Evolutionary conservation across 2,888 invertebrate genomes (phyloP).

Genomic region (Epinotia demarniana): DNA sequence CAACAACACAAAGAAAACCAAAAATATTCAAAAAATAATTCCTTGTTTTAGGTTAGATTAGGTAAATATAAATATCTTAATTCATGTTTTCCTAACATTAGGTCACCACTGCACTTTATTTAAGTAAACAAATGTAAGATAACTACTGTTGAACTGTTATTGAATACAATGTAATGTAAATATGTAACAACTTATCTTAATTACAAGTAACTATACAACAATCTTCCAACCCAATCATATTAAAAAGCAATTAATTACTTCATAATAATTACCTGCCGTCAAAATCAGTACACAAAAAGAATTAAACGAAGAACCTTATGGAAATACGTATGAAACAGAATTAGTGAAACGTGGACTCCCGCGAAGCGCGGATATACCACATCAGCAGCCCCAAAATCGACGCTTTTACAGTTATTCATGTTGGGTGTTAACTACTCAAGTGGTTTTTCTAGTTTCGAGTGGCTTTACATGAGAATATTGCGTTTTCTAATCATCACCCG

Average conservation of each 20-base stretch:
- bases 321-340: slow-evolving; percentile 8
- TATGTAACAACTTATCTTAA: background rate
- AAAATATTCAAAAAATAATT: background rate
- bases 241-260: slow-evolving; percentile 1
- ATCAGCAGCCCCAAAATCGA: slow-evolving; percentile 40
- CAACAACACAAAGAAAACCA: background rate
- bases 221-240: background rate
- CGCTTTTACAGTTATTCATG: slow-evolving; percentile 43
- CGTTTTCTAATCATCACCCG: slow-evolving; percentile 29
- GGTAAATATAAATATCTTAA: too few species aligned
- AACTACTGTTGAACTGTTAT: background rate
- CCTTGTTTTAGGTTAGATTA: background rate
- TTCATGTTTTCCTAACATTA: background rate
- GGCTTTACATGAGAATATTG: slow-evolving; percentile 13
- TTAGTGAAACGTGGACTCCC: slow-evolving; percentile 32
- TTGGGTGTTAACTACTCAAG: slow-evolving; percentile 39
- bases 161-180: background rate
- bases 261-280: slow-evolving; percentile 13
- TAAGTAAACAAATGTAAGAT: slow-evolving; percentile 13
- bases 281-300: slow-evolving; percentile 2
- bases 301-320: background rate
- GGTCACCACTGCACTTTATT: background rate
- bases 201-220: background rate
- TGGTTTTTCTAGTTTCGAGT: slow-evolving; percentile 44
- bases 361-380: slow-evolving; percentile 33